Percentiles rank a stretch among this genome's conserved stretches.
Conservation (phyloP, 2,797 vertebrate genomes). For the Rallus crepitans region DNA sequence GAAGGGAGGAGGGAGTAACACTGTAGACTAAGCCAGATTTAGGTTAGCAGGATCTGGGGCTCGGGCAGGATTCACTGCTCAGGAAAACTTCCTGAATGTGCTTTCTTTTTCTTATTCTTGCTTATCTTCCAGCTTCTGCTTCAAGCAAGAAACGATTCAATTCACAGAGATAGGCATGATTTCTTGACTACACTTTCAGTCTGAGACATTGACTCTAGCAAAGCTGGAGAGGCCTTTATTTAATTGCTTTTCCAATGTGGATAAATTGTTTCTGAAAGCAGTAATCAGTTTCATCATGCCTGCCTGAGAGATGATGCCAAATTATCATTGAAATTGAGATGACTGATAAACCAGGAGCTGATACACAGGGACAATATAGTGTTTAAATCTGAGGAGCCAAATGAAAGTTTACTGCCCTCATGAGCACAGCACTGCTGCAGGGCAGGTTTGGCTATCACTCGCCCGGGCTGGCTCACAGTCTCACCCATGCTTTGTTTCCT, state of each 20-base stretch:
- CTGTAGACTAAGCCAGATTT: background rate
- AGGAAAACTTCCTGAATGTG: background rate
- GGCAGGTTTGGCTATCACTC: background rate
- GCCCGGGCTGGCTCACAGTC: background rate
- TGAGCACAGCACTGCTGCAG: background rate
- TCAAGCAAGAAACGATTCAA: background rate
- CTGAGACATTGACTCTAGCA: rapidly evolving
- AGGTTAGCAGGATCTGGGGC: background rate
- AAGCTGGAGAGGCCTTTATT: background rate
- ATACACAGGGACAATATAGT: background rate
- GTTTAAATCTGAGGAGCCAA: background rate
- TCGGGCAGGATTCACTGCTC: background rate
- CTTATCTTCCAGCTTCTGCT: background rate
- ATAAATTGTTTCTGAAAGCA: background rate
- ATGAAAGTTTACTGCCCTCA: background rate
- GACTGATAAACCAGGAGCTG: background rate
- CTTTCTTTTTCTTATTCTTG: background rate
- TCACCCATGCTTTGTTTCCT: background rate
- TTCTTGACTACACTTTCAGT: background rate
- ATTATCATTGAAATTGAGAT: background rate
- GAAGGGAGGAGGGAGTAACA: background rate
- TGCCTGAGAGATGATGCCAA: background rate
- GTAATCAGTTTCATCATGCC: background rate
- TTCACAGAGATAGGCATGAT: background rate
- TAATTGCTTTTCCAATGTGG: background rate